Evolutionary conservation across 2,888 invertebrate genomes (phyloP), one percentile per base, ranked within the genome.

Genomic region (Opisthograptis luteolata): DNA sequence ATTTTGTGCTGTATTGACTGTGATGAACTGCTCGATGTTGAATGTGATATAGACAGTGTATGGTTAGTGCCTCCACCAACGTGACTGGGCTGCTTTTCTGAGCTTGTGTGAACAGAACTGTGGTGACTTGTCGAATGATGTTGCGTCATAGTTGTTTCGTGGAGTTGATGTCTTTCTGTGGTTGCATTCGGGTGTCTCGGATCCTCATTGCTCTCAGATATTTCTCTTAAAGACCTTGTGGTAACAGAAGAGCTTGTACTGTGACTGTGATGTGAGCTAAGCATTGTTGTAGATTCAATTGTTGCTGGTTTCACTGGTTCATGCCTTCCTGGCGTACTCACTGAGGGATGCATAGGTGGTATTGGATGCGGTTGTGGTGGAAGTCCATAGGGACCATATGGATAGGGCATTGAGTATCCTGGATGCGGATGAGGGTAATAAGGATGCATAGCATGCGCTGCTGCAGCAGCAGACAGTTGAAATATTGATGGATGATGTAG

Each of bases 361-460:
- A 94, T 94, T 3, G 95, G 93, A 65, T 94, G 95, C 1, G 95
- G 95, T 68, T 94, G 95, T 2, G 95, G 94, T 52, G 95, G 91
- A 0, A 94, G 93, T 4, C 93, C 94, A 64, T 96, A 94, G 41
- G 95, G 92, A 87, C 44, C 44, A 17, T 95, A 95, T 1, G 94
- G 93, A 69, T 93, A 93, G 42, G 94, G 93, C 79, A 94, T 93
- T 28, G 94, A 93, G 70, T 94, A 94, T 25, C 94, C 93, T 47
- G 93, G 92, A 76, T 94, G 95, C 7, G 94, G 93, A 66, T 94
- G 93, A 24, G 93, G 90, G 64, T 93, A 93, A 68, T 95, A 95
- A 2, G 95, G 94, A 81, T 94, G 95, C 91, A 93, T 93, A 14
- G 92, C 92, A 64, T 93, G 93, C 31, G 92, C 93, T 12, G 92